Base-by-base conservation (phyloP, 1,140 invertebrate species). In the Eupeodes corollae region DNA sequence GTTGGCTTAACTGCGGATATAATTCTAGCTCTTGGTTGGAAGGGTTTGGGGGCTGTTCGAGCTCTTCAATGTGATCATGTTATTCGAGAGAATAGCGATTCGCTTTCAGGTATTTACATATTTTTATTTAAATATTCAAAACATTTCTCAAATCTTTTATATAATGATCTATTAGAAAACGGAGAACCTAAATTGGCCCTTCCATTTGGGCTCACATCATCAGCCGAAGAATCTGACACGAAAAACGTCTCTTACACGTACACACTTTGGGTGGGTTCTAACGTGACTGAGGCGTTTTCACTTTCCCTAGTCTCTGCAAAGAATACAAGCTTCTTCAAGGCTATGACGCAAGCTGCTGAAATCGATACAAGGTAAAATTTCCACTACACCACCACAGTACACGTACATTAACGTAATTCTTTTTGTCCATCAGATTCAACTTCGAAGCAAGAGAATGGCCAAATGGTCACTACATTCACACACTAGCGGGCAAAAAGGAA, bases 391-490 rank as follows among this genome's bases (percentile, higher is more conserved):
- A 30, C 11, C 34, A 18, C 1, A 6, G 32, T 44, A 11, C 5
- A 32, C 10, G 15, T 13, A 26, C 30, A 46, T 31, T 40, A 13
- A 38, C 26, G 8, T 6, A 41, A 16, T 33, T 40, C 21, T 26
- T 8, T 5, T 26, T 26, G 3, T n/a, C 13, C 16, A 40, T 40
- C 15, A 67, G 65, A 58, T 77, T 77, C 58, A 70, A 83, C 56
- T 88, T 87, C 59, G 78, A 80, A 46, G 84, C 87, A 1, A 83
- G 84, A 26, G 83, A 88, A 62, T 91, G 88, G 88, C 87, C 87
- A 1, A 90, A 90, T 57, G 88, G 88, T 2, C 87, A 91, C 58
- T 91, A 91, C 63, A 84, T 91, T 19, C 87, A 91, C 67, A 90
- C 86, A 5, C 70, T 91, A 37, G 83, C 83, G n/a, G 86, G 86